Evolutionary conservation across 2,797 vertebrate species (phyloP).

Genomic region (Yasuhikotakia modesta): DNA sequence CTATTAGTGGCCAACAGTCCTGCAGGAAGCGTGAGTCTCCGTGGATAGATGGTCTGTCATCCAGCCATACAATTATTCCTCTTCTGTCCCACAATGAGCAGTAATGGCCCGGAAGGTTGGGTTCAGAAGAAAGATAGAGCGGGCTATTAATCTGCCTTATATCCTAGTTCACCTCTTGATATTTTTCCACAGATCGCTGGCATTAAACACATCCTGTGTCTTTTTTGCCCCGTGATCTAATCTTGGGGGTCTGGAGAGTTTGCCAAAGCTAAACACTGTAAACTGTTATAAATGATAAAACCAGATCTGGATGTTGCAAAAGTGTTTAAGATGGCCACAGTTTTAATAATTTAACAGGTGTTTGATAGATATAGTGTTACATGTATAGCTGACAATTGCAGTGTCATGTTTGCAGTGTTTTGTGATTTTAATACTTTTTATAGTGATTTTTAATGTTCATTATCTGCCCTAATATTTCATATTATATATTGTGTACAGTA

Average conservation of each 20-base stretch:
- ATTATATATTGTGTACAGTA: no score
- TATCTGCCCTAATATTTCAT: no score
- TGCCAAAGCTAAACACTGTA: conserved; percentile 46
- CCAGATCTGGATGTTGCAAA: neutral
- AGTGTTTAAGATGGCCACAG: neutral
- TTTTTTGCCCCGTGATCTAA: conserved; percentile 51
- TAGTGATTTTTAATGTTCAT: no score
- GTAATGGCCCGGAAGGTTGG: conserved; percentile 61
- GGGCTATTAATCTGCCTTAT: conserved; percentile 54
- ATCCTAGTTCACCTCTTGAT: conserved; percentile 51
- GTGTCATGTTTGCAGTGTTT: no score
- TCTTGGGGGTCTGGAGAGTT: conserved; percentile 44
- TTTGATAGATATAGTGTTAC: no score
- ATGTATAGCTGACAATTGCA: no score
- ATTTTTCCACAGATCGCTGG: conserved; percentile 52
- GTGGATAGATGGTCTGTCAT: conserved; percentile 65
- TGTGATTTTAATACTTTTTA: no score
- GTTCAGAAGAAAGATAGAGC: conserved; percentile 49
- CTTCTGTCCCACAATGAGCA: conserved; percentile 61
- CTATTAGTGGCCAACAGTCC: conserved; percentile 58
- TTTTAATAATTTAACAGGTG: no score
- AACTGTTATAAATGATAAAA: conserved; percentile 40
- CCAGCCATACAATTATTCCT: conserved; percentile 60
- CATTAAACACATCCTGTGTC: conserved; percentile 56
- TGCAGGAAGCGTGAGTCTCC: conserved; percentile 59